Conservation (phyloP, 1,140 invertebrate species). For the Drosophila simulans region DNA sequence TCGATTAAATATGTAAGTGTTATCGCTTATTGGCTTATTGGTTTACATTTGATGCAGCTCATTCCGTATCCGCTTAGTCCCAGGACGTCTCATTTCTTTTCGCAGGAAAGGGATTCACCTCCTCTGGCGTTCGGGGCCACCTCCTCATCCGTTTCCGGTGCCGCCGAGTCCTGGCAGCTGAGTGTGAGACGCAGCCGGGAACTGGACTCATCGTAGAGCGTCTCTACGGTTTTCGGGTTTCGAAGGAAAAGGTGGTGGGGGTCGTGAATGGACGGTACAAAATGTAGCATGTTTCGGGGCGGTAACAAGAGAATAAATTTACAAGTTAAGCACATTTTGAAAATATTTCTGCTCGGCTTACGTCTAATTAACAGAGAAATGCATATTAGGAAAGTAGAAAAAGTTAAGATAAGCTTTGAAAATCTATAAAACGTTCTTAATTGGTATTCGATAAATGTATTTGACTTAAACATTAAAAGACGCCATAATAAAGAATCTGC, state of each 20-base stretch:
- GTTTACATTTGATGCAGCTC: conserved; percentile 26
- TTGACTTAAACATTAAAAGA: conserved; percentile 15
- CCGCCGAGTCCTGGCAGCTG: conserved; percentile 53
- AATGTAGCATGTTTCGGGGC: conserved; percentile 65
- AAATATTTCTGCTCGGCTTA: conserved; percentile 47
- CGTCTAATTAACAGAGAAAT: conserved; percentile 51
- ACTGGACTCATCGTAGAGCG: conserved; percentile 72
- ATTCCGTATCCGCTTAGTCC: background rate
- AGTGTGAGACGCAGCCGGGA: conserved; percentile 54
- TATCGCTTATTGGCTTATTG: conserved; percentile 29
- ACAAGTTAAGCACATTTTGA: conserved; percentile 71
- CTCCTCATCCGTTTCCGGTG: conserved; percentile 47
- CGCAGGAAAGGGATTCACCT: conserved; percentile 26
- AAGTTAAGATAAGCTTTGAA: conserved; percentile 25
- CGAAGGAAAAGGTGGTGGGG: conserved; percentile 15
- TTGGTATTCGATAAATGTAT: conserved; percentile 13
- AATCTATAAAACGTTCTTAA: conserved; percentile 23
- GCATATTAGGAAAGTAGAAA: conserved; percentile 54
- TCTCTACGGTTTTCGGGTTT: conserved; percentile 49
- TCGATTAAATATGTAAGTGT: conserved; percentile 68
- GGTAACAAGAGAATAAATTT: conserved; percentile 76
- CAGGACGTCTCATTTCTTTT: conserved; percentile 56
- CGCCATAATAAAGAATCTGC: conserved; percentile 19
- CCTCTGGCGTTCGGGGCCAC: conserved; percentile 9
- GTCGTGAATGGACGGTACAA: conserved; percentile 53